A percentile compares a stretch with the other conserved stretches of the same genome.
phyloP scores from a whole-genome alignment of 2,888 invertebrate species.

The Caenorhabditis sinica region DNA sequence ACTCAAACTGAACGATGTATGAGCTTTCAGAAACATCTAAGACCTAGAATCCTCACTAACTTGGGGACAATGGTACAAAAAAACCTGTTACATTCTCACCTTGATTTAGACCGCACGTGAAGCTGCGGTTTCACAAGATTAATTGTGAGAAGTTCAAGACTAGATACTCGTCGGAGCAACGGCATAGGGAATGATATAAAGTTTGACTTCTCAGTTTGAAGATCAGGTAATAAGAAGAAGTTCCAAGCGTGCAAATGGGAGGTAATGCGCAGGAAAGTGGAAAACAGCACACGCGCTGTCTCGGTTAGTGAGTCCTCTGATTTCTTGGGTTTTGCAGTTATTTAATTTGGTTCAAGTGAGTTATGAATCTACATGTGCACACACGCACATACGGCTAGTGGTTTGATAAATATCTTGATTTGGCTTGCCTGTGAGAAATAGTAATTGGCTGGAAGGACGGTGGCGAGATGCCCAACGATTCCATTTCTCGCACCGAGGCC shows the following conservation, averaged over 20 bases:
- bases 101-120: slow-evolving; percentile 41
- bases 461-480: slow-evolving; percentile 59
- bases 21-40: not conserved
- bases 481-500: slow-evolving; percentile 74
- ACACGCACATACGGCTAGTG: not conserved
- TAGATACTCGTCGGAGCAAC: slow-evolving; percentile 2
- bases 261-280: slow-evolving; percentile 30
- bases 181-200: slow-evolving; percentile 48
- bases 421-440: slow-evolving; percentile 61
- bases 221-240: slow-evolving; percentile 35
- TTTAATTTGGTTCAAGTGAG: slow-evolving; percentile 14
- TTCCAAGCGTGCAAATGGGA: slow-evolving; percentile 30
- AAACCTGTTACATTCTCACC: slow-evolving; percentile 32
- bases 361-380: not conserved
- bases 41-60: not conserved
- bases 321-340: slow-evolving; percentile 11
- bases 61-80: no score
- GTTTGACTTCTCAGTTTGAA: slow-evolving; percentile 21
- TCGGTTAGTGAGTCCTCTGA: slow-evolving; percentile 12
- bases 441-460: slow-evolving; percentile 38
- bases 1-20: not conserved
- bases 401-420: not conserved
- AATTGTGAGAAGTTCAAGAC: not conserved
- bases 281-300: not conserved
- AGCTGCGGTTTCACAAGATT: not conserved